Evolutionary conservation across 2,113 vertebrate genomes (phyloP), one percentile per base, ranked within the genome.

Genomic region (Bubo bubo): DNA sequence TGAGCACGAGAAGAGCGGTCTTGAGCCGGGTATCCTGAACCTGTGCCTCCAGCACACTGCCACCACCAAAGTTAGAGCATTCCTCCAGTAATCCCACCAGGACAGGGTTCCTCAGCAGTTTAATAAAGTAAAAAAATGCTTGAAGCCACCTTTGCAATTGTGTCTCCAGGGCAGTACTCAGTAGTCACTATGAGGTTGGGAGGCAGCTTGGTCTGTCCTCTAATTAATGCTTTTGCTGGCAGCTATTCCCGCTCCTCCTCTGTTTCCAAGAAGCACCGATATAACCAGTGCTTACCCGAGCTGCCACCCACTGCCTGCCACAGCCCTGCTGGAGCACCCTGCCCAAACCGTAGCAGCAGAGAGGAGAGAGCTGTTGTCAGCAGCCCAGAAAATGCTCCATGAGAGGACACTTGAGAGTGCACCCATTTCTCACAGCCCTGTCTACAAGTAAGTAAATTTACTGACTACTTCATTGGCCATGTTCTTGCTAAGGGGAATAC

Each of bases 311-410:
- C 55, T 28, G 22, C 41, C 32, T 3, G 1, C 19, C 2, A 4
- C 49, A 49, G 37, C 16, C 41, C 16, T 4, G 30, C 26, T 1
- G 1, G 26, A 88, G 52, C 39, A 79, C 39, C 30, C 28, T 60
- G 58, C 32, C 60, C 53, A 49, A 76, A 22, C n/a, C 3, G 0
- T 4, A 3, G 9, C 70, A 74, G 41, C 22, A 35, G 39, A 10
- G 3, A 37, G 39, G 39, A 84, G 34, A 59, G 8, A 53, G 20
- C 23, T 50, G 22, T 9, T 0, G 0, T 9, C 1, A 4, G 45
- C 50, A 68, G 72, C 67, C 14, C 34, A 12, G 34, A 18, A 59
- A 47, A 26, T 26, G 11, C 53, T 68, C 41, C 49, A 50, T 0
- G 0, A 23, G 0, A 20, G 35, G 16, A 43, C 5, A 8, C 63